Evolutionary conservation across 2,888 invertebrate species (phyloP).

Genomic region (Operophtera brumata): DNA sequence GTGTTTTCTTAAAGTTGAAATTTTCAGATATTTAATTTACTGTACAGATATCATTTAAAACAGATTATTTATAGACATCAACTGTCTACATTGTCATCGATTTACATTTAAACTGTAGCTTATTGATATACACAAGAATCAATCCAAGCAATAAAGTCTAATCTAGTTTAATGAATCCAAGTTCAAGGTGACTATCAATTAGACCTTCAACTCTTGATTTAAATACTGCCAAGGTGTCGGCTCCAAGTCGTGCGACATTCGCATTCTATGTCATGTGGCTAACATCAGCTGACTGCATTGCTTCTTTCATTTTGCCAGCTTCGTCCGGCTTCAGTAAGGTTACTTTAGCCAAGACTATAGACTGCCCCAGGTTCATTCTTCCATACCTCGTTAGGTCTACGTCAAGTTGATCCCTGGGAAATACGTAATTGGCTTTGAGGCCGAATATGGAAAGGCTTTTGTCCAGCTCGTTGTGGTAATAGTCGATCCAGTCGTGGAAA

Average conservation of each 20-base stretch:
- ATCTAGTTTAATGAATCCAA: constrained; percentile 25
- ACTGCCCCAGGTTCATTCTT: constrained; percentile 23
- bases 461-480: constrained; percentile 39
- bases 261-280: background rate
- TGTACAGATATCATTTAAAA: no score
- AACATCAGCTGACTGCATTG: constrained; percentile 7
- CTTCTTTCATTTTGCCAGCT: constrained; percentile 27
- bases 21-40: no score
- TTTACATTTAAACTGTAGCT: no score
- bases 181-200: constrained; percentile 31
- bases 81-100: no score
- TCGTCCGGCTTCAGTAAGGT: constrained; percentile 33
- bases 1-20: no score
- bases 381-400: constrained; percentile 41
- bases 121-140: no score
- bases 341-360: constrained; percentile 24
- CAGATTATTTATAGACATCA: no score
- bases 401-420: constrained; percentile 40
- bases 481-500: constrained; percentile 41
- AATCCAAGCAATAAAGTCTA: no score
- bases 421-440: constrained; percentile 37
- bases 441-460: constrained; percentile 33
- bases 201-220: constrained; percentile 30
- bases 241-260: background rate
- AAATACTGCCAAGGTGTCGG: constrained; percentile 6